Percentiles rank a stretch among this genome's conserved stretches.
These are phyloP conservation scores for Agrotis exclamationis DNA, from an alignment of 2,888 invertebrate species.

Conservation along the genomic window DNA sequence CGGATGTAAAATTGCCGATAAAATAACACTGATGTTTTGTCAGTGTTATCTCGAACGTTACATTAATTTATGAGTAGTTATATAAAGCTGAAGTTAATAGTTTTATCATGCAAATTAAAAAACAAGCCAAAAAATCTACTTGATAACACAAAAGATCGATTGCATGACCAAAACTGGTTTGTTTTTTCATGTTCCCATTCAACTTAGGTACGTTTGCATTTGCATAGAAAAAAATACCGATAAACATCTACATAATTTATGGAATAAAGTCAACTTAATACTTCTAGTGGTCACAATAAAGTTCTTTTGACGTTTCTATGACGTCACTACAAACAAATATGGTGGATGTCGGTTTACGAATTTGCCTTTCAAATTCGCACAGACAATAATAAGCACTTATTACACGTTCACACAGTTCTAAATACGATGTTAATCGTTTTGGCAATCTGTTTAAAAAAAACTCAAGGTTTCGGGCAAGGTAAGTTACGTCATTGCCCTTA, in stretches of 20 bases:
- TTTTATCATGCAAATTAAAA: slow-evolving; percentile 22
- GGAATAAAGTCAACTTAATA: slow-evolving; percentile 62
- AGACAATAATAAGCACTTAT: slow-evolving; percentile 67
- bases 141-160: slow-evolving; percentile 33
- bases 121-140: slow-evolving; percentile 11
- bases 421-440: slow-evolving; percentile 72
- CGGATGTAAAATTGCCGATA: not conserved
- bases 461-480: slow-evolving; percentile 74
- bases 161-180: slow-evolving; percentile 23
- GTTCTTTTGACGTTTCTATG: slow-evolving; percentile 46
- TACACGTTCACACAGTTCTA: slow-evolving; percentile 73
- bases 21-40: no score
- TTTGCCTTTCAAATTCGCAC: slow-evolving; percentile 66
- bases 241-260: slow-evolving; percentile 62
- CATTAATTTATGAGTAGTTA: not conserved
- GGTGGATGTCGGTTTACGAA: slow-evolving; percentile 51
- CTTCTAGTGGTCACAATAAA: slow-evolving; percentile 48
- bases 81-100: slow-evolving; percentile 9
- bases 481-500: slow-evolving; percentile 60
- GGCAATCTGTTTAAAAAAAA: slow-evolving; percentile 73
- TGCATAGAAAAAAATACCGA: slow-evolving; percentile 30
- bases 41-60: not conserved
- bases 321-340: slow-evolving; percentile 63
- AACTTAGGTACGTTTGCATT: slow-evolving; percentile 40
- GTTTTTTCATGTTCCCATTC: slow-evolving; percentile 31